These are phyloP conservation scores for Corticium candelabrum DNA, from an alignment of 37 sponge, comb jelly and placozoan species.

Conservation along the genomic window DNA sequence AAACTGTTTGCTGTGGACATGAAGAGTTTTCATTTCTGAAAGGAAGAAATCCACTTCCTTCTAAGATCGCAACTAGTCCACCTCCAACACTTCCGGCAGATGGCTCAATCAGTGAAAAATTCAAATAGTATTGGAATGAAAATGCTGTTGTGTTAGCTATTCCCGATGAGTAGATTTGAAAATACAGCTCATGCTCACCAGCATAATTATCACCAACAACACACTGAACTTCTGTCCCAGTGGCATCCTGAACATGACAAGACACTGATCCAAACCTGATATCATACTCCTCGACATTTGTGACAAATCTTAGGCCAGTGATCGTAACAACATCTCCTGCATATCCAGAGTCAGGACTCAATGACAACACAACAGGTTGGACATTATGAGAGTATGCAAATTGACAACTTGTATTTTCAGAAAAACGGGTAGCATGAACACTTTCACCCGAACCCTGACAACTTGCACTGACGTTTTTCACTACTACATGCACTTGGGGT, in stretches of 20 bases:
- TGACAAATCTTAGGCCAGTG: constrained; percentile 23
- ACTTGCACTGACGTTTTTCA: neutral
- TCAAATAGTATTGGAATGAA: constrained; percentile 23
- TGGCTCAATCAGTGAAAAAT: constrained; percentile 11
- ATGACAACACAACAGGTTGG: constrained; percentile 34
- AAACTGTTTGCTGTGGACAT: too few species aligned
- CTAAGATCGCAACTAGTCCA: constrained; percentile 26
- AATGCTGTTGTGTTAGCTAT: constrained; percentile 2
- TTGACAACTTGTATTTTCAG: constrained; percentile 22
- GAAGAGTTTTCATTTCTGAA: neutral
- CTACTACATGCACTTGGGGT: constrained; percentile 40
- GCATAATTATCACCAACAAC: constrained; percentile 15
- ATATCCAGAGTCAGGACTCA: constrained; percentile 38
- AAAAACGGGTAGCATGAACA: neutral
- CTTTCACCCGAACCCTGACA: constrained; percentile 17
- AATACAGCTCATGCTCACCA: constrained; percentile 26
- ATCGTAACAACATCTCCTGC: constrained; percentile 29
- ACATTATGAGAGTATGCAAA: constrained; percentile 35
- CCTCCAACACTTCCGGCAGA: constrained; percentile 38
- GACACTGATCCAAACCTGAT: constrained; percentile 23
- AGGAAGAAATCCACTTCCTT: constrained; percentile 42
- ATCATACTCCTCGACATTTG: neutral
- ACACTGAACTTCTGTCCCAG: constrained; percentile 17
- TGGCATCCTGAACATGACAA: constrained; percentile 22
- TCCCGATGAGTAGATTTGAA: constrained; percentile 22